Base-by-base conservation (phyloP, 2,888 invertebrate genomes). In the Laspeyria flexula region DNA sequence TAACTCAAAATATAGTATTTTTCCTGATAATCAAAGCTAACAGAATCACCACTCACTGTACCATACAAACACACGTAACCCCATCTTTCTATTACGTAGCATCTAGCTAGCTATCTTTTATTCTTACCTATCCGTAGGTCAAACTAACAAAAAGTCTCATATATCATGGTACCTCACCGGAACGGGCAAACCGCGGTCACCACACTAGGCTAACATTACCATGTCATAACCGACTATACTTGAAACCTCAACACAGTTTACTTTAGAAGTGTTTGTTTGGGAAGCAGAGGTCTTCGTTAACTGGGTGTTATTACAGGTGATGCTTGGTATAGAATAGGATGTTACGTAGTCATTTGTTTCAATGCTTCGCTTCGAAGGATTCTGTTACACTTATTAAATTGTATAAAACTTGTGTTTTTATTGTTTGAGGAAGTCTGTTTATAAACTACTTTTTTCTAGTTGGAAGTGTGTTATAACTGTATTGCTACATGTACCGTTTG, bases 141-240 rank as follows among this genome's bases (percentile, higher is more conserved):
- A 85, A 82, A 79, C 78, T 68, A 70, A 81, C 75, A 77, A 76
- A 79, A 77, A 75, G 77, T 72, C 75, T 85, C 88, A 75, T 85
- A 79, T 89, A 72, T 86, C 88, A 79, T 65, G 78, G 70, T 62
- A 78, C 75, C 77, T 78, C 83, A 87, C 88, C 88, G 88, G 88
- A 89, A 89, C 88, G 88, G 64, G 38, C 75, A 71, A 75, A 80
- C 82, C 81, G 77, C 84, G 80, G 79, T 74, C 81, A 81, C 81
- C 79, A 73, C 79, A 81, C 75, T 72, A 71, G 81, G 82, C 76
- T 77, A 78, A 73, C 75, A 74, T 86, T 85, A 84, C 85, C 73
- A 59, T 54, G 54, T 49, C 44, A 5, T 25, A 27, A 27, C 27
- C 29, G 2, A 29, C 1, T 11, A 29, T 11, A 3, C 29, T 29